These are phyloP conservation scores for Callosobruchus maculatus DNA, from an alignment of 2,888 invertebrate genomes.

Conservation along the genomic window DNA sequence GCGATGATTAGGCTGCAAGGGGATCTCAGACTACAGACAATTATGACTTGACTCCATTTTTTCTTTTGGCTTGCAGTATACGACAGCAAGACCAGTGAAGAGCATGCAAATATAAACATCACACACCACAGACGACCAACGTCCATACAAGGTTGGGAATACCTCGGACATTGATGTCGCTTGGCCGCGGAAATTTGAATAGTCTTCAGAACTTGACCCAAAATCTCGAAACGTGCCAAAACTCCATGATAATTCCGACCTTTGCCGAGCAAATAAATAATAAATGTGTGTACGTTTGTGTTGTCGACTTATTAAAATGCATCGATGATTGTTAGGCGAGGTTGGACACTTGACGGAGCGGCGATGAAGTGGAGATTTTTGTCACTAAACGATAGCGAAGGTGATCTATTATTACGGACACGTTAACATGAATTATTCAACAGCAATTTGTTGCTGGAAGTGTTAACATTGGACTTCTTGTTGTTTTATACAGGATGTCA, in stretches of 20 bases:
- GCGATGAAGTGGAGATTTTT: background rate
- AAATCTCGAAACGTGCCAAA: background rate
- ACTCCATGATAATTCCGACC: background rate
- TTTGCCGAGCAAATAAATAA: background rate
- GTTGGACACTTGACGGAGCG: background rate
- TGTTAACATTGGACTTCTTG: background rate
- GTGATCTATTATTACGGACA: background rate
- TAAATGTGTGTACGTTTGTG: background rate
- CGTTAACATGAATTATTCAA: background rate
- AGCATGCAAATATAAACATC: background rate
- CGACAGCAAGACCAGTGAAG: background rate
- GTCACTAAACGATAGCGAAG: background rate
- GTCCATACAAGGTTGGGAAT: background rate
- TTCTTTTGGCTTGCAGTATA: background rate
- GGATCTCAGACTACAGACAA: no score
- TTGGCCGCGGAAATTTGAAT: background rate
- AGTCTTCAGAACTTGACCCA: background rate
- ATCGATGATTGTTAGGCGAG: background rate
- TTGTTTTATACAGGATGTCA: no score
- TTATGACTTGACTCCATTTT: no score
- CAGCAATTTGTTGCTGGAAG: background rate
- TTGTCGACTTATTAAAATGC: background rate
- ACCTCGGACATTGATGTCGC: no score
- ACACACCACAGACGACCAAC: background rate
- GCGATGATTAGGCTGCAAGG: no score